Conservation (phyloP, 2,888 invertebrate species). For the Diachrysia chrysitis region DNA sequence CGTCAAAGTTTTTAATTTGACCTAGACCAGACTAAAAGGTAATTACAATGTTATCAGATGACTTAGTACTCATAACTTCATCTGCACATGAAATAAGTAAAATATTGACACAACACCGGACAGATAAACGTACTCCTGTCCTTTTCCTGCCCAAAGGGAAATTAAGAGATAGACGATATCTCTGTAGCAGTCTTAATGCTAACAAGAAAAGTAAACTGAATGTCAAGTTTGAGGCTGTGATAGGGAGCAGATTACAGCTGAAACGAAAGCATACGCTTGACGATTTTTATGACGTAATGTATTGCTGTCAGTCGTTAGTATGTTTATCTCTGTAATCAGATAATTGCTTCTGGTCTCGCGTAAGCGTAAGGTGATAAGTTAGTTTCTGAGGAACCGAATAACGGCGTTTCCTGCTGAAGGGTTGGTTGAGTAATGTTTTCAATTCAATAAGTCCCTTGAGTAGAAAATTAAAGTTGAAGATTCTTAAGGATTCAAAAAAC, state of each 20-base stretch:
- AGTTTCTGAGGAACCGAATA: no score
- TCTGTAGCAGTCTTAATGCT: slow-evolving; percentile 9
- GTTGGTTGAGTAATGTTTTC: no score
- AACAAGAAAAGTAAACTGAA: slow-evolving; percentile 21
- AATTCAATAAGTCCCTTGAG: no score
- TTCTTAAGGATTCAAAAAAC: no score
- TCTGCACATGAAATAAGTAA: neutral
- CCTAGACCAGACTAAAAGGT: neutral
- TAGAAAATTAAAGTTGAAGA: no score
- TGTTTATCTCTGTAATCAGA: neutral
- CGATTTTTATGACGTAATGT: neutral
- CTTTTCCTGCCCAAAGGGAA: neutral
- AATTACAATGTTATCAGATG: neutral
- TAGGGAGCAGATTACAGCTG: slow-evolving; percentile 16
- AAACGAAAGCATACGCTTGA: neutral
- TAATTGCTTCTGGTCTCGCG: neutral
- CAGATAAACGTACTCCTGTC: neutral
- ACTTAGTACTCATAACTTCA: neutral
- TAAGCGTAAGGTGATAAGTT: neutral
- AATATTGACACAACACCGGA: neutral
- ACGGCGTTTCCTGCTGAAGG: no score
- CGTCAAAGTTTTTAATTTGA: neutral
- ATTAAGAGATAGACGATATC: neutral
- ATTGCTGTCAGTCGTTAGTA: neutral
- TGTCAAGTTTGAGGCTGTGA: slow-evolving; percentile 35